These are phyloP conservation scores for Apaloderma vittatum DNA, from an alignment of 2,113 vertebrate genomes.

Conservation along the genomic window DNA sequence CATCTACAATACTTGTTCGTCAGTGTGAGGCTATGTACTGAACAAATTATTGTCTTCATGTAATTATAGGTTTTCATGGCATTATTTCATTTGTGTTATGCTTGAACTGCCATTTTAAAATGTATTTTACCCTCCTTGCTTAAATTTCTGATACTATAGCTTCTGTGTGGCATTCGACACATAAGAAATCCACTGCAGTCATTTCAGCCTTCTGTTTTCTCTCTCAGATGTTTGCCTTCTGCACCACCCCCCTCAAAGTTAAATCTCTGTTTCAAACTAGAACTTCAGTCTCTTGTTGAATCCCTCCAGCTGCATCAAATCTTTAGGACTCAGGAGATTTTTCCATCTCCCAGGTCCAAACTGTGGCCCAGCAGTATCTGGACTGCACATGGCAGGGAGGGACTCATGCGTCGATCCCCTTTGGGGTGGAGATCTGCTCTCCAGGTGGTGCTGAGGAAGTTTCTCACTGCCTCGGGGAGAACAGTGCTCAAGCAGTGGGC, in stretches of 20 bases:
- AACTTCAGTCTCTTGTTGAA: not conserved
- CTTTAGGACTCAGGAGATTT: not conserved
- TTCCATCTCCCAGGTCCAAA: not conserved
- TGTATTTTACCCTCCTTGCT: not conserved
- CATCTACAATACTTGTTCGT: not conserved
- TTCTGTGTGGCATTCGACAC: not conserved
- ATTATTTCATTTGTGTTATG: rapidly evolving
- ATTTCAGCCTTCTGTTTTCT: not conserved
- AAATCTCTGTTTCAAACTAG: not conserved
- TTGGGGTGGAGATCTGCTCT: not conserved
- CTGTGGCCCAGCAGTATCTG: not conserved
- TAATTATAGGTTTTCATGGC: not conserved
- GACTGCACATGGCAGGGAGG: not conserved
- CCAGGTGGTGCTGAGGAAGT: not conserved
- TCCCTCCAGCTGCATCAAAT: not conserved
- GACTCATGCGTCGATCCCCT: not conserved
- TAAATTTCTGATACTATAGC: not conserved
- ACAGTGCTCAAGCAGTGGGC: not conserved
- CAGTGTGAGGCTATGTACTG: not conserved
- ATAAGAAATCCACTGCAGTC: not conserved
- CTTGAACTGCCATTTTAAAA: not conserved
- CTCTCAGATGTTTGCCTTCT: not conserved
- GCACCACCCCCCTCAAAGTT: not conserved
- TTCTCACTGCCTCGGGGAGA: not conserved
- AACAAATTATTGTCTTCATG: not conserved